Evolutionary conservation across 2,113 vertebrate species (phyloP), one percentile per base, ranked within the genome.

Genomic region (Syrrhaptes paradoxus): DNA sequence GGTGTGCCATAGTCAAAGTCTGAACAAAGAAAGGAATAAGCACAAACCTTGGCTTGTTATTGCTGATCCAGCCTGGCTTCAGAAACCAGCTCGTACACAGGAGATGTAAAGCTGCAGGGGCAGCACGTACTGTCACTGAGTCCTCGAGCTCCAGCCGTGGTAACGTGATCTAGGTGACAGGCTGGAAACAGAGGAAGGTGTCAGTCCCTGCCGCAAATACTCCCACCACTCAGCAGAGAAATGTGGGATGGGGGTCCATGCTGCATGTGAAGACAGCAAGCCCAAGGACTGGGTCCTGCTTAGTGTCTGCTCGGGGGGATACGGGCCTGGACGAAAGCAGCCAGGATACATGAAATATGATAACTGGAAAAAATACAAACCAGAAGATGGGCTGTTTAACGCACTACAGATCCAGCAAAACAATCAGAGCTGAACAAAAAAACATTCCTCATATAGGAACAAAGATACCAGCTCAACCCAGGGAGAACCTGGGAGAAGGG

Each of bases 341-440:
- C 83, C 94, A 94, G 95, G 73, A 79, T 65, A 81, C 74, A 26
- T 92, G 95, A 96, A 97, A 95, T 70, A 93, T 0, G 80, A 95
- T 93, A 94, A 95, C 92, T 95, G 96, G 95, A 94, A 96, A 94
- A 96, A 96, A 96, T 82, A 96, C 67, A 96, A 95, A 96, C 95
- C 92, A 93, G 93, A 93, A 87, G 96, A 93, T 90, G 92, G 83
- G 57, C 65, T 91, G 41, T 82, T 92, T 97, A 96, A 96, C 92
- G 86, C 49, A 58, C 70, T 82, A 14, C 95, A 95, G 93, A 94
- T 54, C 92, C 93, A 90, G 68, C 45, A 89, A 83, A 86, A 93
- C 46, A 90, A 86, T 52, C 76, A 70, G 86, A 76, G 70, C 48
- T 0, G 13, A 92, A 81, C 85, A 90, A 81, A 95, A 67, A 92